Conservation (phyloP, 2,888 invertebrate species). For the Aphelenchoides bicaudatus region DNA sequence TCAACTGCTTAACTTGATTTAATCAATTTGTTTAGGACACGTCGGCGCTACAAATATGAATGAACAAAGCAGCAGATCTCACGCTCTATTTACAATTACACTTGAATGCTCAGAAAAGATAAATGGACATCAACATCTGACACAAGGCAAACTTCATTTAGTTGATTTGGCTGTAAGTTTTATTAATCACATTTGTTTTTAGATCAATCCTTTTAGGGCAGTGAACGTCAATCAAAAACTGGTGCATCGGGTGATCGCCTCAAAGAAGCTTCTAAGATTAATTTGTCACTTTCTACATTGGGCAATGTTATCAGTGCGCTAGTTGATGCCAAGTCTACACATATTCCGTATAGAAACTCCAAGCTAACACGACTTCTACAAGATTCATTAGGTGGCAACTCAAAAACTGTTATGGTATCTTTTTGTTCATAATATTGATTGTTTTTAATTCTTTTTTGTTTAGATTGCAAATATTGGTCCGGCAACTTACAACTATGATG, state of each 20-base stretch:
- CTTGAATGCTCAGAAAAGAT: constrained; percentile 87
- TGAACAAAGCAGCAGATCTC: constrained; percentile 72
- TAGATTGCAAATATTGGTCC: constrained; percentile 96
- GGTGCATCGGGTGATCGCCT: constrained; percentile 73
- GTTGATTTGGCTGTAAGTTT: constrained; percentile 77
- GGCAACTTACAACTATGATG: constrained; percentile 90
- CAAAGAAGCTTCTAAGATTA: constrained; percentile 96
- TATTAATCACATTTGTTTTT: constrained; percentile 18
- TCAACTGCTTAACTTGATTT: background rate
- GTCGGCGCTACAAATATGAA: constrained; percentile 96
- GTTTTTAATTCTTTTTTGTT: constrained; percentile 25
- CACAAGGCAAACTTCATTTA: constrained; percentile 92
- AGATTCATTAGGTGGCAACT: constrained; percentile 74
- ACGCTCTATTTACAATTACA: constrained; percentile 95
- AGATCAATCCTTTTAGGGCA: constrained; percentile 70
- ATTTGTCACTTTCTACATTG: constrained; percentile 88
- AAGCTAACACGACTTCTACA: constrained; percentile 89
- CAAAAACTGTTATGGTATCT: constrained; percentile 65
- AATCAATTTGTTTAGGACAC: constrained; percentile 60
- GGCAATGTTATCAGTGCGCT: constrained; percentile 97
- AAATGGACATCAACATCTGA: constrained; percentile 80
- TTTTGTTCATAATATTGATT: background rate
- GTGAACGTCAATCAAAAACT: constrained; percentile 87
- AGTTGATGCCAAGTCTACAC: constrained; percentile 92
- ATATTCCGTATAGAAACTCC: constrained; percentile 96